phyloP scores from a whole-genome alignment of 1,140 invertebrate genomes.

The Drosophila orosa region DNA sequence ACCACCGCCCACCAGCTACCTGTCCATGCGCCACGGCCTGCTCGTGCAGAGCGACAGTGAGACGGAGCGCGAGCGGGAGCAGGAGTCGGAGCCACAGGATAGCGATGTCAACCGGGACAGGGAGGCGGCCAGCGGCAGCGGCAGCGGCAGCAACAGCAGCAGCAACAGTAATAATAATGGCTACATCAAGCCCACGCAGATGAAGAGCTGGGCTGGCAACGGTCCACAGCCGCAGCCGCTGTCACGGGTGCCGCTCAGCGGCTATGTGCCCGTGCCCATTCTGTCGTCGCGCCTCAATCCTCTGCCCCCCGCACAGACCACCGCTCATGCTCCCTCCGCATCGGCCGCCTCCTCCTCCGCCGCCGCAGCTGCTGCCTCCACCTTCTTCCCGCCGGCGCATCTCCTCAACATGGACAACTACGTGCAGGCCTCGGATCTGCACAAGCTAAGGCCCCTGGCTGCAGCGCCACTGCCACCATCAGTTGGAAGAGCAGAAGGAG shows the following conservation, averaged over 20 bases:
- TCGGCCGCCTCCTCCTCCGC: background rate
- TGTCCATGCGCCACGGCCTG: slow-evolving; percentile 47
- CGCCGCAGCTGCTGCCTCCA: slow-evolving; percentile 16
- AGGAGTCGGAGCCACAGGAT: slow-evolving; percentile 17
- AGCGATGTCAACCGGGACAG: slow-evolving; percentile 2
- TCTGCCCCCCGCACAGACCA: too few relatives aligned
- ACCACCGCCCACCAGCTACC: slow-evolving; percentile 48
- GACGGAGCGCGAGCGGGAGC: slow-evolving; percentile 26
- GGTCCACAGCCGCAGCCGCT: slow-evolving; percentile 1
- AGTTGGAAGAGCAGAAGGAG: background rate
- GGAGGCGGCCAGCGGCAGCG: background rate
- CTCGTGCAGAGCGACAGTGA: slow-evolving; percentile 37
- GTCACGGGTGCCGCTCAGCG: slow-evolving; percentile 44
- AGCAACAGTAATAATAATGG: slow-evolving; percentile 15
- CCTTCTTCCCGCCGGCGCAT: slow-evolving; percentile 36
- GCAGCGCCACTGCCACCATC: slow-evolving; percentile 10
- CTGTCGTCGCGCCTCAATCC: slow-evolving; percentile 31
- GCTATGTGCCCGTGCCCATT: slow-evolving; percentile 66
- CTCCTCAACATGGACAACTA: slow-evolving; percentile 64
- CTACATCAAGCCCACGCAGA: slow-evolving; percentile 71
- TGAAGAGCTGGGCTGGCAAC: slow-evolving; percentile 53
- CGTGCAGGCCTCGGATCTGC: slow-evolving; percentile 66
- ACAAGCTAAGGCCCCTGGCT: slow-evolving; percentile 55
- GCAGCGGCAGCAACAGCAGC: background rate
- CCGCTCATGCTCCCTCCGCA: too few relatives aligned